phyloP scores from a whole-genome alignment of 1,140 invertebrate species.

The Parasteatoda tepidariorum region DNA sequence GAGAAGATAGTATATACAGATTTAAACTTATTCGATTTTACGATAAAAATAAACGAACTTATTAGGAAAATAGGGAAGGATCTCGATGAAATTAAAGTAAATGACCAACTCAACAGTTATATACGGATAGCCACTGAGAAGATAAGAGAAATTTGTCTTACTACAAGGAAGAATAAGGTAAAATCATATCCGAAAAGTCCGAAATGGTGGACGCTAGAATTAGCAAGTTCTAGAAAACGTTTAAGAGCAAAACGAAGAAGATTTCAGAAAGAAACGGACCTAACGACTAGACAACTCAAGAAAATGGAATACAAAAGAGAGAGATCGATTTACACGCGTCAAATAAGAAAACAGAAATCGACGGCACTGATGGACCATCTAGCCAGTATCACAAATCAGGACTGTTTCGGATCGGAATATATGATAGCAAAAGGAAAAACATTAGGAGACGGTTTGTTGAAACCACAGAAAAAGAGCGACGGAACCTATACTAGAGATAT shows the following conservation, averaged over 20 bases:
- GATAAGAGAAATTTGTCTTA: not conserved
- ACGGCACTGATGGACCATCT: not conserved
- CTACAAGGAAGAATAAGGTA: not conserved
- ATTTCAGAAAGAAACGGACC: not conserved
- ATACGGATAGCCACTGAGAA: not conserved
- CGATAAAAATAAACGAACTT: not conserved
- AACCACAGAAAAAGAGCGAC: not conserved
- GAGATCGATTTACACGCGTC: not conserved
- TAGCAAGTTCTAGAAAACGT: not conserved
- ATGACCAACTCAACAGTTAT: no score
- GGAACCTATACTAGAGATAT: not conserved
- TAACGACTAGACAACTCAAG: not conserved
- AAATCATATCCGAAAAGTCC: not conserved
- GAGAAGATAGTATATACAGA: not conserved
- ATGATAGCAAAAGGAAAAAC: not conserved
- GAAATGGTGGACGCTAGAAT: not conserved
- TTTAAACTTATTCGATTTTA: not conserved
- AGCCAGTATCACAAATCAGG: not conserved
- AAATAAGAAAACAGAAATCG: not conserved
- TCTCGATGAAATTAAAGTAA: no score
- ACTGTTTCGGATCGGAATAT: not conserved
- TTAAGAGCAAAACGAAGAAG: not conserved
- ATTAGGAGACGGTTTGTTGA: no score
- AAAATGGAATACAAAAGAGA: not conserved
- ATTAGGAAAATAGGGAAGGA: not conserved